Evolutionary conservation across 2,888 invertebrate genomes (phyloP).

Genomic region (Apamea sordens): DNA sequence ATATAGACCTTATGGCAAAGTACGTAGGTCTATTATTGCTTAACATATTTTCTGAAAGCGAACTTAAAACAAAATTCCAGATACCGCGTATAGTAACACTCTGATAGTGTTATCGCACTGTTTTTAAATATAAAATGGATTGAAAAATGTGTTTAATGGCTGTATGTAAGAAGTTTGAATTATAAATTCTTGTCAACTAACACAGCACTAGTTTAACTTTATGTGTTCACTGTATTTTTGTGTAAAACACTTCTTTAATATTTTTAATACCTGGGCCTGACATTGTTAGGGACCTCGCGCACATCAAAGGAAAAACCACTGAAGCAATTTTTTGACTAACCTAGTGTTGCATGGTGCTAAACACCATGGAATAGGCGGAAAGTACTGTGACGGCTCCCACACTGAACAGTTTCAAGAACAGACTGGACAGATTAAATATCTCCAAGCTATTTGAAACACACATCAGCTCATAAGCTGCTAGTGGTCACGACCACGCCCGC

Average conservation of each 20-base stretch:
- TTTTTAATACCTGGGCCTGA: not conserved
- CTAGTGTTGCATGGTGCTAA: too few species aligned
- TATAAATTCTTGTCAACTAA: not conserved
- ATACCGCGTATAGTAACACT: not conserved
- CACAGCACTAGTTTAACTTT: constrained; percentile 1
- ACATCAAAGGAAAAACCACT: not conserved
- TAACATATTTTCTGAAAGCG: constrained; percentile 6
- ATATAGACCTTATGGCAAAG: constrained; percentile 1
- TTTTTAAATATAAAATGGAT: not conserved
- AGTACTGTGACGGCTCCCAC: not conserved
- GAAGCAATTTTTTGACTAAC: not conserved
- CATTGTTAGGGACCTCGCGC: not conserved
- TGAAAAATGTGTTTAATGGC: not conserved
- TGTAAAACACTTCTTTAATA: constrained; percentile 18
- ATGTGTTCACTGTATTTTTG: constrained; percentile 23
- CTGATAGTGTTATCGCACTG: not conserved
- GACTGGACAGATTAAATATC: not conserved
- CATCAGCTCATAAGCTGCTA: not conserved
- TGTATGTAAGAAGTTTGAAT: not conserved
- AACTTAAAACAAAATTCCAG: not conserved
- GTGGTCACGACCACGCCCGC: too few species aligned
- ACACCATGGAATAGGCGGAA: not conserved
- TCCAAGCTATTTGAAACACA: not conserved
- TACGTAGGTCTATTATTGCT: not conserved
- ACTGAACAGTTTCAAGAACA: not conserved